Evolutionary conservation across 2,888 invertebrate genomes (phyloP).

Genomic region (Pandemis cinnamomeana): DNA sequence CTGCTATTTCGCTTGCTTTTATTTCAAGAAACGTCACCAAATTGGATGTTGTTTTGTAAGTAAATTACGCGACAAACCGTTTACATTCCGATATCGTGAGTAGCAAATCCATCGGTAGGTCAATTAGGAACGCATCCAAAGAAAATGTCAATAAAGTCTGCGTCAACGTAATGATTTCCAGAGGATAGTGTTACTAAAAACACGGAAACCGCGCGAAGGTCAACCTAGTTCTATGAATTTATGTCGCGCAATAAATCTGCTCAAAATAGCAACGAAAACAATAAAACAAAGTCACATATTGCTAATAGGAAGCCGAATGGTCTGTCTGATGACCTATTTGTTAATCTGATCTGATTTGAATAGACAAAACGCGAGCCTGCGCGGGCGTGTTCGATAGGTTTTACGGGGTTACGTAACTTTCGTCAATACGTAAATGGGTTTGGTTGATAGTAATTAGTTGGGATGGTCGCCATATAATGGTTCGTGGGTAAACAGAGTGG

Average conservation of each 20-base stretch:
- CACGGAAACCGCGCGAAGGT: conserved; percentile 38
- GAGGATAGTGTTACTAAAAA: conserved; percentile 32
- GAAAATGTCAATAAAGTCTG: conserved; percentile 9
- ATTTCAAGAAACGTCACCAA: background rate
- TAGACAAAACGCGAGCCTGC: background rate
- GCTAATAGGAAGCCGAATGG: conserved; percentile 8
- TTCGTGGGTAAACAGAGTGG: conserved; percentile 35
- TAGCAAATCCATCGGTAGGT: background rate
- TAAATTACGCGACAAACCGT: background rate
- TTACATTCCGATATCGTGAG: background rate
- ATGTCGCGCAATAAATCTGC: conserved; percentile 34
- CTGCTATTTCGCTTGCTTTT: no score
- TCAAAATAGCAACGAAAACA: conserved; percentile 34
- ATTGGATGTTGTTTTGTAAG: background rate
- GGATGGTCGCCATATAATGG: conserved; percentile 37
- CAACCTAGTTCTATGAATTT: conserved; percentile 30
- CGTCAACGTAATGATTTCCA: conserved; percentile 8
- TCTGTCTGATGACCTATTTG: conserved; percentile 12
- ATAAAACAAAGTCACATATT: conserved; percentile 32
- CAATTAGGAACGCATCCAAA: conserved; percentile 11
- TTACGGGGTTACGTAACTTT: conserved; percentile 10
- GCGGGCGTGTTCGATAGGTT: background rate
- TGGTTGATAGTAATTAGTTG: conserved; percentile 19
- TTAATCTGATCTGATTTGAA: conserved; percentile 24
- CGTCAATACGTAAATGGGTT: conserved; percentile 20